phyloP scores from a whole-genome alignment of 2,113 vertebrate genomes.

The Amphilophus citrinellus region DNA sequence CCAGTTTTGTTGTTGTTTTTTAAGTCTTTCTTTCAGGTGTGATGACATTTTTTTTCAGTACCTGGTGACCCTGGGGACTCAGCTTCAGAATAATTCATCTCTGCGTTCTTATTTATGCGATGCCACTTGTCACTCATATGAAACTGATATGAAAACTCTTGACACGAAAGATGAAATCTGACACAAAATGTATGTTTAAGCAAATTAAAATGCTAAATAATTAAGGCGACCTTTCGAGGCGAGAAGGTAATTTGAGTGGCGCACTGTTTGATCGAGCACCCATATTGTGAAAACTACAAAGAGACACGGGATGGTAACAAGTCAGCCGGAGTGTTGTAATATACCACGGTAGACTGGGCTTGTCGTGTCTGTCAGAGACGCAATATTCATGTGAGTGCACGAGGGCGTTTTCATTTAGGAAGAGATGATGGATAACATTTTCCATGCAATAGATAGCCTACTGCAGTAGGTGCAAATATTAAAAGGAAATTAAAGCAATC shows the following conservation, averaged over 20 bases:
- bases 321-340: slow-evolving; percentile 71
- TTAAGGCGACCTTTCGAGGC: slow-evolving; percentile 60
- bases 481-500: slow-evolving; percentile 15
- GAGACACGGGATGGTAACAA: slow-evolving; percentile 58
- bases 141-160: slow-evolving; percentile 61
- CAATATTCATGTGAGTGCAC: slow-evolving; percentile 47
- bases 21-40: too few relatives aligned
- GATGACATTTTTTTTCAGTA: background rate
- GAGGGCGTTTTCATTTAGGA: slow-evolving; percentile 58
- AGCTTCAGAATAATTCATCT: slow-evolving; percentile 2
- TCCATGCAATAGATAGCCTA: slow-evolving; percentile 42
- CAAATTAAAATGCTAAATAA: slow-evolving; percentile 79
- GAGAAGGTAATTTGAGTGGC: slow-evolving; percentile 75
- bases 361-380: slow-evolving; percentile 44
- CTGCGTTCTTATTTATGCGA: slow-evolving; percentile 3
- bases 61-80: slow-evolving; percentile 2
- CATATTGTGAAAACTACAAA: slow-evolving; percentile 75
- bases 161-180: slow-evolving; percentile 66
- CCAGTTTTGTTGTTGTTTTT: background rate
- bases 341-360: slow-evolving; percentile 53
- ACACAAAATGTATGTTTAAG: slow-evolving; percentile 73
- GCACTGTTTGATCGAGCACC: slow-evolving; percentile 62
- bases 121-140: slow-evolving; percentile 36
- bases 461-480: slow-evolving; percentile 21
- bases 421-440: slow-evolving; percentile 53